These are phyloP conservation scores for Cygnus buccinator DNA, from an alignment of 2,113 vertebrate genomes.

Conservation along the genomic window DNA sequence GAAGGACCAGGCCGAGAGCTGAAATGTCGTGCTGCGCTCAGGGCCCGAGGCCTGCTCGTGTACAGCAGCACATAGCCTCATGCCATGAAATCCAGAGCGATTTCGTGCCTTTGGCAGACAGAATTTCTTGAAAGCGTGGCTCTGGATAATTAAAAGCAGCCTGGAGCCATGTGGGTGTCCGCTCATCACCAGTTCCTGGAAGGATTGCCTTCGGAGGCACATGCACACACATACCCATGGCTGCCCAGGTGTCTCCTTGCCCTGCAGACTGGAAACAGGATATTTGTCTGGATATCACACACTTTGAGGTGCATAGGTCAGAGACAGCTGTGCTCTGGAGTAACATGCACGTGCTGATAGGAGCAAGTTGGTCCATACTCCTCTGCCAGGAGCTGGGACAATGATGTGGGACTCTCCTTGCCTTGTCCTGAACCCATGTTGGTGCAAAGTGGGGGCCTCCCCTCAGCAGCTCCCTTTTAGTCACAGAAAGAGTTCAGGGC, in stretches of 20 bases:
- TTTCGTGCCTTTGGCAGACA: not conserved
- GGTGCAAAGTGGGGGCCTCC: not conserved
- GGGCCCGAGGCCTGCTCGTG: not conserved
- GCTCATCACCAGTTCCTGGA: not conserved
- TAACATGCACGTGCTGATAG: not conserved
- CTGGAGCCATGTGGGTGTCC: constrained; percentile 1
- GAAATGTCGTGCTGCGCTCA: not conserved
- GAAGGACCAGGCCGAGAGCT: not conserved
- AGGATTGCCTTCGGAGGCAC: not conserved
- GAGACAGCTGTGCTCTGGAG: not conserved
- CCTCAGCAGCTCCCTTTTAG: rapidly evolving
- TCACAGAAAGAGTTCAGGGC: not conserved
- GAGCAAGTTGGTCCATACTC: not conserved
- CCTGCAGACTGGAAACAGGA: rapidly evolving
- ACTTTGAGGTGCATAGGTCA: not conserved
- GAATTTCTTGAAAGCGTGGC: not conserved
- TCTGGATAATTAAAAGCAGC: constrained; percentile 55
- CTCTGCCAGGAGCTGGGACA: not conserved
- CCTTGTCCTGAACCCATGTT: rapidly evolving
- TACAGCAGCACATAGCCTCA: not conserved
- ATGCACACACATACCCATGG: not conserved
- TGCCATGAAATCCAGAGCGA: not conserved
- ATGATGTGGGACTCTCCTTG: not conserved
- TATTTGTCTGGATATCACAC: constrained; percentile 20
- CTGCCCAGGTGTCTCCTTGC: not conserved